These are phyloP conservation scores for Amniataba percoides DNA, from an alignment of 2,797 vertebrate species.

Conservation along the genomic window DNA sequence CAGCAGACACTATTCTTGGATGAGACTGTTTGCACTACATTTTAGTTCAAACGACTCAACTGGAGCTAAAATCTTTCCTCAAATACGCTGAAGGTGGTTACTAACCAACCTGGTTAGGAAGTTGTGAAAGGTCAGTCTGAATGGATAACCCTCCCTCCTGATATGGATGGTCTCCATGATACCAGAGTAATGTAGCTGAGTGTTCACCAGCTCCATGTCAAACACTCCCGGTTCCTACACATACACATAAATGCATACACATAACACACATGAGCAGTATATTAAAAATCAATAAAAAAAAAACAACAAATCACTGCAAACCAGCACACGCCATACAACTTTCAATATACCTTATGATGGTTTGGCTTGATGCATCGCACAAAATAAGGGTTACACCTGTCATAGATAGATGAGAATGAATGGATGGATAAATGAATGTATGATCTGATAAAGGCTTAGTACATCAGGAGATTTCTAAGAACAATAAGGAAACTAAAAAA, in stretches of 20 bases:
- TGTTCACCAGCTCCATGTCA: conserved; percentile 89
- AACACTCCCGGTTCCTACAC: conserved; percentile 91
- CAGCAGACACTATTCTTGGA: conserved; percentile 4
- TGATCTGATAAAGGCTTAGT: conserved; percentile 16
- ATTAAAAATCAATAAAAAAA: not conserved
- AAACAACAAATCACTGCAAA: conserved; percentile 55
- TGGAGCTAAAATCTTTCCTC: not conserved
- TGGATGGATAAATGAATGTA: conserved; percentile 32
- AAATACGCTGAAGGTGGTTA: not conserved
- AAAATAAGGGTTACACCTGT: conserved; percentile 96
- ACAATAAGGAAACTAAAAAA: not conserved
- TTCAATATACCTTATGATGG: conserved; percentile 94
- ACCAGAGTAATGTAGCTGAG: conserved; percentile 93
- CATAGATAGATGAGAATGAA: conserved; percentile 65
- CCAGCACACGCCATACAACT: conserved; percentile 47
- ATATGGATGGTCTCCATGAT: conserved; percentile 96
- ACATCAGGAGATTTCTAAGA: not conserved
- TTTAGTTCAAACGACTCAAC: conserved; percentile 3
- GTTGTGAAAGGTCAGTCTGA: conserved; percentile 90
- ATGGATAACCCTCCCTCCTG: conserved; percentile 94
- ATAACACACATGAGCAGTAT: not conserved
- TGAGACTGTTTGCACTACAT: not conserved
- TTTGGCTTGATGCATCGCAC: conserved; percentile 98
- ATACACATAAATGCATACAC: conserved; percentile 7
- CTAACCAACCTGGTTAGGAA: conserved; percentile 91